These are phyloP conservation scores for Drosophila erecta DNA, from an alignment of 1,140 invertebrate species.

Conservation along the genomic window DNA sequence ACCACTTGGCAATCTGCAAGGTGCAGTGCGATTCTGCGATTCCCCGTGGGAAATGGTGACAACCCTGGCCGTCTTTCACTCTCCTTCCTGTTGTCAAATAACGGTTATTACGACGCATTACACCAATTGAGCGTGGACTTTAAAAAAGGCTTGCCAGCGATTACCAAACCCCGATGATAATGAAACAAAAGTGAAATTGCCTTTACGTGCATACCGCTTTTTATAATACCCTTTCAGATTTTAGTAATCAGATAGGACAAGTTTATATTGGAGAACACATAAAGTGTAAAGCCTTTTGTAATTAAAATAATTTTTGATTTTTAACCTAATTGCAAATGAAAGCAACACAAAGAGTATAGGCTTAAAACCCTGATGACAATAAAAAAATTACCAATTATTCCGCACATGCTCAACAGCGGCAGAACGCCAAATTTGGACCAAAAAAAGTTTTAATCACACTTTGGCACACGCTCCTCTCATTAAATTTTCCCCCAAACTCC, in stretches of 20 bases:
- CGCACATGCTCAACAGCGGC: not conserved
- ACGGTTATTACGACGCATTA: constrained; percentile 60
- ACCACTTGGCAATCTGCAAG: constrained; percentile 10
- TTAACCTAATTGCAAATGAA: no score
- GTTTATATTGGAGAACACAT: no score
- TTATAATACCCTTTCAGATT: not conserved
- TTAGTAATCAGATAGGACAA: no score
- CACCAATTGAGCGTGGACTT: constrained; percentile 51
- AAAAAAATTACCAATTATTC: constrained; percentile 23
- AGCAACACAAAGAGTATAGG: constrained; percentile 1
- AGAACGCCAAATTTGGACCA: constrained; percentile 15
- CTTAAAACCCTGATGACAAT: constrained; percentile 45
- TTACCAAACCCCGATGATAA: constrained; percentile 59
- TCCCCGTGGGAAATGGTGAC: constrained; percentile 30
- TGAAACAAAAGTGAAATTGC: constrained; percentile 13
- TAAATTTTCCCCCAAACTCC: constrained; percentile 49
- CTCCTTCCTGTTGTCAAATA: constrained; percentile 35
- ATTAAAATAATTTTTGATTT: not conserved
- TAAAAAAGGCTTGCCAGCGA: constrained; percentile 46
- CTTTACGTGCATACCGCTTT: not conserved
- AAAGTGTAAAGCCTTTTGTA: no score
- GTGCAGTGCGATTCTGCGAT: constrained; percentile 15
- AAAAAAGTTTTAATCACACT: constrained; percentile 81
- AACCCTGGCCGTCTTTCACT: constrained; percentile 29
- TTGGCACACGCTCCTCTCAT: constrained; percentile 73